A percentile compares a stretch with the other conserved stretches of the same genome.
Evolutionary conservation across 2,797 vertebrate species (phyloP).

Genomic region (Fratercula arctica): DNA sequence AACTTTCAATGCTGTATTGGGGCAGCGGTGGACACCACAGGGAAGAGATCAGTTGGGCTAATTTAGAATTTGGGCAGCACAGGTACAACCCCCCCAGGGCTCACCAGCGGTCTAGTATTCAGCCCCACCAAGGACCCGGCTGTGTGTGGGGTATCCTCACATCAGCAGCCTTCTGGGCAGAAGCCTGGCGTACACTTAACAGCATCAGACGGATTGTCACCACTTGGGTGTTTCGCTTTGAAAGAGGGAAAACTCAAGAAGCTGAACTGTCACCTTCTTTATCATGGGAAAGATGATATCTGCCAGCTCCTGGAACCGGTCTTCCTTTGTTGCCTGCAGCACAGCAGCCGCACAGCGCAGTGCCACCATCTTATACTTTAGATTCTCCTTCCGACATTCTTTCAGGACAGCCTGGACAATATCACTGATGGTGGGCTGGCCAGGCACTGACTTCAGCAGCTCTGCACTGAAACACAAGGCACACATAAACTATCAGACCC

Average conservation of each 20-base stretch:
- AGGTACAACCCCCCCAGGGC: neutral
- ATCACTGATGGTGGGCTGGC: constrained; percentile 85
- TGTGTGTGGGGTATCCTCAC: neutral
- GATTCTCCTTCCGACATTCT: constrained; percentile 92
- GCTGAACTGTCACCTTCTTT: constrained; percentile 84
- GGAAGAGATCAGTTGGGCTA: neutral
- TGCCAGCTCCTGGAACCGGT: constrained; percentile 87
- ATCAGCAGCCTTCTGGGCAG: neutral
- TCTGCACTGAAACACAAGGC: constrained; percentile 78
- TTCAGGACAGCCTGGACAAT: constrained; percentile 89
- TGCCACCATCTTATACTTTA: constrained; percentile 91
- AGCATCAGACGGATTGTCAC: neutral
- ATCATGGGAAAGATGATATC: constrained; percentile 91
- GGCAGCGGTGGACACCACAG: neutral
- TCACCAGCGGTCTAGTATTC: neutral
- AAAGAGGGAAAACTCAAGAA: neutral
- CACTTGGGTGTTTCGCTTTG: neutral
- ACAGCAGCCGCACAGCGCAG: constrained; percentile 86
- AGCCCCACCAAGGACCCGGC: neutral
- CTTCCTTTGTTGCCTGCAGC: constrained; percentile 87
- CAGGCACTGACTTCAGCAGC: constrained; percentile 83
- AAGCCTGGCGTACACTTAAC: neutral
- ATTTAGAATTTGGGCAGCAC: neutral
- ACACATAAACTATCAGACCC: neutral
- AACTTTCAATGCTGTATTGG: neutral